Percentiles rank a stretch among this genome's conserved stretches.
phyloP scores from a whole-genome alignment of 2,888 invertebrate species.

The Trissolcus brochymenae region DNA sequence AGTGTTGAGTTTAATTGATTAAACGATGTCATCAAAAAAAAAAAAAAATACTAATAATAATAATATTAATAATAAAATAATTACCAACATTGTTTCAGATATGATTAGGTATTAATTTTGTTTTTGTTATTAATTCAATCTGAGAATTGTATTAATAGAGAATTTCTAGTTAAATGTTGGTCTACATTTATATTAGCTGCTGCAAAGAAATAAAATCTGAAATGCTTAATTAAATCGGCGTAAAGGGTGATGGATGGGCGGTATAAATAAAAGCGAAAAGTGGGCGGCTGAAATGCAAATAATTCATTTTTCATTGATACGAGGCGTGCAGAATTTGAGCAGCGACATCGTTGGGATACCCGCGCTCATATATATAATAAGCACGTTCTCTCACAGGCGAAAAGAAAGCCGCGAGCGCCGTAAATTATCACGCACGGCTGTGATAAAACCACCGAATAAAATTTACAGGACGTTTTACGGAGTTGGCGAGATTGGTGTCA shows the following conservation, averaged over 20 bases:
- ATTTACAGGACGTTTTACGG: conserved; percentile 74
- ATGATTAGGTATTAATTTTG: too few species aligned
- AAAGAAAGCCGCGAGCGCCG: conserved; percentile 59
- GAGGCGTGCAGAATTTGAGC: conserved; percentile 35
- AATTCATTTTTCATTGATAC: conserved; percentile 32
- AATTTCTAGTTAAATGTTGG: too few species aligned
- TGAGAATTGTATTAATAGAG: too few species aligned
- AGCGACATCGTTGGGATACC: conserved; percentile 26
- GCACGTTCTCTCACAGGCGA: conserved; percentile 40
- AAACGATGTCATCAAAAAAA: too few species aligned
- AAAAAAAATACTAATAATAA: too few species aligned
- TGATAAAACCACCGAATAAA: conserved; percentile 73
- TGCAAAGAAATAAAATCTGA: too few species aligned
- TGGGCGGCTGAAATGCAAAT: conserved; percentile 20
- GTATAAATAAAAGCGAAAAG: conserved; percentile 26
- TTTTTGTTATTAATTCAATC: too few species aligned
- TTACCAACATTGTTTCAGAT: too few species aligned
- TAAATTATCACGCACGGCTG: conserved; percentile 68
- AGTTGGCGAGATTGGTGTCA: conserved; percentile 72
- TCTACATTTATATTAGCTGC: too few species aligned
- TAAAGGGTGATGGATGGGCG: conserved; percentile 8
- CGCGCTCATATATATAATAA: conserved; percentile 31
- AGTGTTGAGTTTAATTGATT: too few species aligned
- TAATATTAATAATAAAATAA: too few species aligned
- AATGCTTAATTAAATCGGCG: conserved; percentile 5